Evolutionary conservation across 2,113 vertebrate genomes (phyloP).

Genomic region (Eonycteris spelaea): DNA sequence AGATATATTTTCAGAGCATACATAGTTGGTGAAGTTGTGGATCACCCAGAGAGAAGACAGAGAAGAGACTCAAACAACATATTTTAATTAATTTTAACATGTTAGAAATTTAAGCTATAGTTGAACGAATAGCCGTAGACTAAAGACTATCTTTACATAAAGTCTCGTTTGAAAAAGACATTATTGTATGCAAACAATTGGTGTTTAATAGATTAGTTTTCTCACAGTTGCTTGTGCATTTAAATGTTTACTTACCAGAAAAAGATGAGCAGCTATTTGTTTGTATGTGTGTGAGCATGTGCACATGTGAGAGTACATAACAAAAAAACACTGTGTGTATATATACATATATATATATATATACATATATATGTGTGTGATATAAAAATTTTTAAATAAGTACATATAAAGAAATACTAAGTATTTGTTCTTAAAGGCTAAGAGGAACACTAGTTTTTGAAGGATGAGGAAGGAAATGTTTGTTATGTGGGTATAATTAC

Average conservation of each 20-base stretch:
- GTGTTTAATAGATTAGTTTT: background rate
- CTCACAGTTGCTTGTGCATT: background rate
- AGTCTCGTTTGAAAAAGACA: background rate
- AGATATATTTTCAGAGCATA: background rate
- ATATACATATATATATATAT: background rate
- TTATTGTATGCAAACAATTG: background rate
- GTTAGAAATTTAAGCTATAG: background rate
- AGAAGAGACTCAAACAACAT: background rate
- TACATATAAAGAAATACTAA: background rate
- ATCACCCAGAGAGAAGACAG: background rate
- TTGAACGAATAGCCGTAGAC: background rate
- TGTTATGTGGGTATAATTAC: background rate
- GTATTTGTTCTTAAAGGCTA: background rate
- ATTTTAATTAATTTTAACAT: constrained; percentile 35
- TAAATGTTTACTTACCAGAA: background rate
- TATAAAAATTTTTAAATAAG: background rate
- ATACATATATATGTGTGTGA: background rate
- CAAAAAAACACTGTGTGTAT: background rate
- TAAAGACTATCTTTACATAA: background rate
- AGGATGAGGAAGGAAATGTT: constrained; percentile 58
- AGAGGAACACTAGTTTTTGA: background rate
- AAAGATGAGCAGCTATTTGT: background rate
- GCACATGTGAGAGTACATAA: background rate
- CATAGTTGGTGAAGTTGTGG: background rate
- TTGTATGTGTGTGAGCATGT: background rate